Base-by-base conservation (phyloP, 2,113 vertebrate species). In the Malurus cyaneus region DNA sequence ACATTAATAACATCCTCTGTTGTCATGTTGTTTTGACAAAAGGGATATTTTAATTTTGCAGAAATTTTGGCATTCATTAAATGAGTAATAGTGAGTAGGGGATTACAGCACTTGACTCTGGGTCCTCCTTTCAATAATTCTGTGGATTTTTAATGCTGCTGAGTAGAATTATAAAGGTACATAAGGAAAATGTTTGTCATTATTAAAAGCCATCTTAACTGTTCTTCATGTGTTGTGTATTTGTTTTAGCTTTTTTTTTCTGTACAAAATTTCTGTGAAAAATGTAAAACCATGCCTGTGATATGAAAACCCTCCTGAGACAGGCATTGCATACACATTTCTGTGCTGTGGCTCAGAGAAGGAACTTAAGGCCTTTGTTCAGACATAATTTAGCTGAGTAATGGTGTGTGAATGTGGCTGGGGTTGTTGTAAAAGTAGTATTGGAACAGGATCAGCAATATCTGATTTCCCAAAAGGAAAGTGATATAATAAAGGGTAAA, bases 381-480 rank as follows among this genome's bases (percentile, higher is more conserved):
- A 66, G 47, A 34, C 34, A 57, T 73, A 80, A 88, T 86, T 92
- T 78, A 74, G 26, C 28, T 78, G 52, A 86, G 14, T 84, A 87
- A 76, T 60, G n/a, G 28, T 74, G 56, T 79, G 60, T n/a, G 91
- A 89, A 93, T 73, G 28, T 60, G 57, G 31, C 49, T 84, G 52
- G 54, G 23, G 18, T 47, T 92, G 28, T 86, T 90, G 29, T 81
- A 71, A 71, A 92, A 93, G 44, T 44, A 17, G 4, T 69, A 49
- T 20, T 86, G 61, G 86, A 95, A 88, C 36, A 84, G 31, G 19
- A 89, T 94, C 72, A 92, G 61, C 42, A 67, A 60, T 81, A 79
- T 89, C 65, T 81, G 25, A 36, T 91, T 89, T 92, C 86, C 73
- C 41, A 36, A 49, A 80, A 87, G 65, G 86, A 60, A 93, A 84